Evolutionary conservation across 2,113 vertebrate species (phyloP).

Genomic region (Cyanocitta stelleri): DNA sequence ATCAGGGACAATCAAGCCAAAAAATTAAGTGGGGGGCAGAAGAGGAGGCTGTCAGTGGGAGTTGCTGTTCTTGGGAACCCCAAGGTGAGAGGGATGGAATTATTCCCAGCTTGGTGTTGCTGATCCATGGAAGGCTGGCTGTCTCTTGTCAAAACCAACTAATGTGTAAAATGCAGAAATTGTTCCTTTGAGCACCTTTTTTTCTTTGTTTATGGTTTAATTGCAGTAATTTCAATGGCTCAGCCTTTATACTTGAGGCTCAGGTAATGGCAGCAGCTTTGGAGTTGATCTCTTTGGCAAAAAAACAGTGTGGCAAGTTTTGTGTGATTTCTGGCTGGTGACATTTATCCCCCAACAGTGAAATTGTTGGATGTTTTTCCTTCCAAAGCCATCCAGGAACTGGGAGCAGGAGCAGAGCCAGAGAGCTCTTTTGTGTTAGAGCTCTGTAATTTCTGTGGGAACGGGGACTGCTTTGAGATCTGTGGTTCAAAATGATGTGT

Average conservation of each 20-base stretch:
- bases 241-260: neutral
- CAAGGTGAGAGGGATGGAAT: slow-evolving; percentile 75
- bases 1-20: slow-evolving; percentile 92
- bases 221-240: neutral
- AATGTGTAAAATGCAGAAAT: neutral
- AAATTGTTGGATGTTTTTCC: neutral
- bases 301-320: neutral
- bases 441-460: neutral
- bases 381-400: neutral
- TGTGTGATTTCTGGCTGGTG: neutral
- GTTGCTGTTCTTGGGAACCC: slow-evolving; percentile 93
- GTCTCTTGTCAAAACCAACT: neutral
- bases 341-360: neutral
- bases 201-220: fast-evolving
- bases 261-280: neutral
- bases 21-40: slow-evolving; percentile 92
- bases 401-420: neutral
- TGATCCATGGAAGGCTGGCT: too few relatives aligned
- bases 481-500: neutral
- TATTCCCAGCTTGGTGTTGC: neutral
- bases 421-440: neutral
- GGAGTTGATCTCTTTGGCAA: neutral
- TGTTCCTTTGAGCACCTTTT: neutral
- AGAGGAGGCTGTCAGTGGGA: slow-evolving; percentile 90
- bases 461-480: neutral